Evolutionary conservation across 2,888 invertebrate genomes (phyloP), one percentile per base, ranked within the genome.

Genomic region (Lepas anatifera): DNA sequence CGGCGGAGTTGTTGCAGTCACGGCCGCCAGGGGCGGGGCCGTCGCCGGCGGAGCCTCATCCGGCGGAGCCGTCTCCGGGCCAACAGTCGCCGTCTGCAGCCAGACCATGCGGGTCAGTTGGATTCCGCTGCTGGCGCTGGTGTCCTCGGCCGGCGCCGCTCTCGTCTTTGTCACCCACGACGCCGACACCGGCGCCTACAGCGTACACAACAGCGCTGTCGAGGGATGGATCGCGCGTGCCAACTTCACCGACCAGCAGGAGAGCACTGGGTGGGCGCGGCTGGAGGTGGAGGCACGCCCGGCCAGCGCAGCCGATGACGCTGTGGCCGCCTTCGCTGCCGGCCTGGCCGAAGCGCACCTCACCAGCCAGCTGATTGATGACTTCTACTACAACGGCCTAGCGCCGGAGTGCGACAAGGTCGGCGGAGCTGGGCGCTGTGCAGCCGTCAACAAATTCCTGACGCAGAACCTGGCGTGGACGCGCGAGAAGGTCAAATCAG

Each of bases 191-290:
- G 69, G 41, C 29, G 22, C 32, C 13, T 46, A 35, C 41, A 58
- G 46, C n/a, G 32, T 68, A 13, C 69, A 72, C 25, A 32, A 50
- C n/a, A 70, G 70, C 3, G 4, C 52, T 6, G 67, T 41, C 10
- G 43, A 52, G 4, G 46, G 69, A 25, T 73, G 73, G 73, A 70
- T 72, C 18, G 73, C 71, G 25, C 46, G 67, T 64, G 71, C 71
- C 16, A 70, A 71, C 64, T 71, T 72, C 66, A 27, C 69, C 27
- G 73, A 73, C 69, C 52, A 70, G 32, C 32, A 32, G 32, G 16
- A 27, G 18, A 32, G 29, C 32, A 58, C 58, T 22, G 58, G 58
- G 18, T 58, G 58, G 58, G 32, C 58, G 58, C 58, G 18, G 0
- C 32, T 58, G 29, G 58, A 58, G 58, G 7, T 58, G 29, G 58